Percentiles rank a stretch among this genome's conserved stretches.
phyloP scores from a whole-genome alignment of 2,797 vertebrate genomes.

The Darevskia nairensis region DNA sequence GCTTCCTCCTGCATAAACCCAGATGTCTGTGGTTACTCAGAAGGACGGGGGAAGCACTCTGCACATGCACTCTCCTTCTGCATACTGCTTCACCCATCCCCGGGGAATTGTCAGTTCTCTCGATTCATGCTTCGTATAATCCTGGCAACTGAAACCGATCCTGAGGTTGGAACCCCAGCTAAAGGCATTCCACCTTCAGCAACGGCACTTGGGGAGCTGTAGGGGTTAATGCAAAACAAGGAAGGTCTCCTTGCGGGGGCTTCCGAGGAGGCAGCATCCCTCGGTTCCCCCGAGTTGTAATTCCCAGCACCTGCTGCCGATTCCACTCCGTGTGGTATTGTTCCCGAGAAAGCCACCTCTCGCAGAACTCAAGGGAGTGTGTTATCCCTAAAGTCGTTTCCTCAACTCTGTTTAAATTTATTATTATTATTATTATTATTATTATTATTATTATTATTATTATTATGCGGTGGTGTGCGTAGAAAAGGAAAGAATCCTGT shows the following conservation, averaged over 20 bases:
- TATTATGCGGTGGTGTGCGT: too few species aligned
- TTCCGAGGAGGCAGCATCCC: background rate
- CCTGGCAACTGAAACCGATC: background rate
- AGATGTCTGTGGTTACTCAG: background rate
- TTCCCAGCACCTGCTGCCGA: conserved; percentile 12
- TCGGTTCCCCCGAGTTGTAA: background rate
- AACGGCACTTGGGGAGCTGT: background rate
- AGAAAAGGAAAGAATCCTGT: background rate
- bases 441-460: too few species aligned
- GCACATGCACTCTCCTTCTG: too few species aligned
- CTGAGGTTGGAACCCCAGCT: background rate
- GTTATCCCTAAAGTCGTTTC: background rate
- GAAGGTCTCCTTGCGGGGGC: background rate
- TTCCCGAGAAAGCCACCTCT: background rate
- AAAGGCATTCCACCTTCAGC: background rate
- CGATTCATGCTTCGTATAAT: background rate
- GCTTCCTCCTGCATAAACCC: background rate
- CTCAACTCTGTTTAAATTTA: background rate
- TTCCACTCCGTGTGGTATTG: background rate
- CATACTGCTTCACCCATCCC: background rate
- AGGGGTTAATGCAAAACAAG: background rate
- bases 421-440: too few species aligned
- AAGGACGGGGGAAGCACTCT: background rate
- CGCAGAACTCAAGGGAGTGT: background rate
- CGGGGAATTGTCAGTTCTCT: background rate